These are phyloP conservation scores for Schizopygopsis malacanthus DNA, from an alignment of 2,797 vertebrate species.

Conservation along the genomic window DNA sequence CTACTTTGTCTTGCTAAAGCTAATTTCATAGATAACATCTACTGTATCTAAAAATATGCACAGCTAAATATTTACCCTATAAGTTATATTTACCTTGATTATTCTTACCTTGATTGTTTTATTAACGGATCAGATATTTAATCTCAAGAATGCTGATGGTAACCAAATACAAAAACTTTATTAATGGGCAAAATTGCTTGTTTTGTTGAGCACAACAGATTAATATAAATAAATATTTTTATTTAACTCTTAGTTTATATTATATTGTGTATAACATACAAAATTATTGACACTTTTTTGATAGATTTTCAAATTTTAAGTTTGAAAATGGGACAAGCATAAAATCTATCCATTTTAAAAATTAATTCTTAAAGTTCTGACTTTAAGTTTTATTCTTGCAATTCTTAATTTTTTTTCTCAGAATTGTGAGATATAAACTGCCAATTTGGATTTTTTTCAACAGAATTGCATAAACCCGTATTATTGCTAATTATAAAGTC, in stretches of 20 bases:
- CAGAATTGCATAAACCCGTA: not conserved
- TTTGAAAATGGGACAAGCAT: too few species aligned
- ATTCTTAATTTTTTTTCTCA: too few species aligned
- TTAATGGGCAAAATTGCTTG: too few species aligned
- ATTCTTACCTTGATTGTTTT: not conserved
- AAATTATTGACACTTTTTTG: not conserved
- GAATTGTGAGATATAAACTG: too few species aligned
- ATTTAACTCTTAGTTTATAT: not conserved
- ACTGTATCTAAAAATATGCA: not conserved
- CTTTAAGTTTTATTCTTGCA: too few species aligned
- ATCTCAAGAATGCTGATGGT: not conserved
- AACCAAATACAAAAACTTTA: too few species aligned
- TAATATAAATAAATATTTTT: too few species aligned
- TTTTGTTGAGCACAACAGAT: too few species aligned
- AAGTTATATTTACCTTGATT: not conserved
- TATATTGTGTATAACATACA: not conserved
- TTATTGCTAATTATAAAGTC: not conserved
- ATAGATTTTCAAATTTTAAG: not conserved
- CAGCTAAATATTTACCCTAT: not conserved
- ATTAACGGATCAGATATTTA: not conserved
- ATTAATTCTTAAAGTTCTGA: too few species aligned
- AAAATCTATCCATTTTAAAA: too few species aligned
- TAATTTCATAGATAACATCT: not conserved
- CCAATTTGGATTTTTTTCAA: too few species aligned
- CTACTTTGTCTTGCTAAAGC: not conserved